Conservation (phyloP, 2,888 invertebrate genomes). For the Nephrotoma appendiculata region DNA sequence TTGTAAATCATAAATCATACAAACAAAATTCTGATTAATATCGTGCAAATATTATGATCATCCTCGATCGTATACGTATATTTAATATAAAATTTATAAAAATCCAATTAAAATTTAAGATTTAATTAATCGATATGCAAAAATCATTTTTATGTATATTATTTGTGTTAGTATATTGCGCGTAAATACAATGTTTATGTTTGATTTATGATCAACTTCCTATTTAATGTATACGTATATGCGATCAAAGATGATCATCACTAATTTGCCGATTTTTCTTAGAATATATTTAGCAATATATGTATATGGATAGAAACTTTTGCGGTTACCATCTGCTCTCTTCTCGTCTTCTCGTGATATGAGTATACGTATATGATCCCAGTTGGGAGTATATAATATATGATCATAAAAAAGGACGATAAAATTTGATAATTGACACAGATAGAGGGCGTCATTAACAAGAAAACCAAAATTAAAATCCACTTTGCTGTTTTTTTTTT, state of each 20-base stretch:
- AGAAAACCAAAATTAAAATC: neutral
- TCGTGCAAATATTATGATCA: constrained; percentile 1
- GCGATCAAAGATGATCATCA: neutral
- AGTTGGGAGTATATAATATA: neutral
- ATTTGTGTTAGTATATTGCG: neutral
- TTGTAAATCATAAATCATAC: neutral
- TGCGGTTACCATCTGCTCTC: constrained; percentile 1
- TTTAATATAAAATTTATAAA: neutral
- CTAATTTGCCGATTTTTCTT: neutral
- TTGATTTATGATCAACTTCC: neutral
- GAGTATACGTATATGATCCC: neutral
- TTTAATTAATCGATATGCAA: constrained; percentile 4
- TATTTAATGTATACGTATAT: neutral
- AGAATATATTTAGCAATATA: neutral
- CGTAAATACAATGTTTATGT: neutral
- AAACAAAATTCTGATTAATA: neutral
- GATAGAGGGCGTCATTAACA: constrained; percentile 3
- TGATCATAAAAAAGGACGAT: neutral
- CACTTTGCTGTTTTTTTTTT: neutral
- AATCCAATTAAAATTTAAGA: constrained; percentile 1
- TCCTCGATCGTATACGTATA: neutral
- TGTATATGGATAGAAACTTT: neutral
- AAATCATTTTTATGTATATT: neutral
- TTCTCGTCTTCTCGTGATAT: neutral
- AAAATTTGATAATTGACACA: constrained; percentile 1